Percentiles rank a stretch among this genome's conserved stretches.
Evolutionary conservation across 37 sponge, comb jelly and placozoan genomes (phyloP).

Genomic region (Halichondria panicea): DNA sequence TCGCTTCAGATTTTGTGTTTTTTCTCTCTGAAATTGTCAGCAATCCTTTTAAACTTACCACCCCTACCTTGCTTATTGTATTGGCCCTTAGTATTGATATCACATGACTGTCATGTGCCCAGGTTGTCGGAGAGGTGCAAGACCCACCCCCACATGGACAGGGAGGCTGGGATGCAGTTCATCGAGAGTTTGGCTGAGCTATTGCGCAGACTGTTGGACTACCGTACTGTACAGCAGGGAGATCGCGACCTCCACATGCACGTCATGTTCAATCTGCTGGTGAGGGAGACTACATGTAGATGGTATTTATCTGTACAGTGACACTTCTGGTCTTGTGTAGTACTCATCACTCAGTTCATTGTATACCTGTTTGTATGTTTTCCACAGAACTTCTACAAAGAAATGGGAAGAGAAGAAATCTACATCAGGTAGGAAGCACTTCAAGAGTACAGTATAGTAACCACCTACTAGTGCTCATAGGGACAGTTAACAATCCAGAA

Average conservation of each 20-base stretch:
- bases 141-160: constrained; percentile 41
- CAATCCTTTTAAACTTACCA: background rate
- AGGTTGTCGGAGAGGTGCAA: constrained; percentile 62
- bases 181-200: constrained; percentile 66
- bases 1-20: background rate
- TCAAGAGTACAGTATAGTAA: background rate
- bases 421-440: constrained; percentile 65
- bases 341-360: background rate
- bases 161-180: constrained; percentile 51
- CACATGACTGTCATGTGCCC: background rate
- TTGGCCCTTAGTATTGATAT: background rate
- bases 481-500: background rate
- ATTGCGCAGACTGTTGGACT: constrained; percentile 74
- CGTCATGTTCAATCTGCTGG: constrained; percentile 85
- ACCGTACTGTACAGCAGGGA: constrained; percentile 62
- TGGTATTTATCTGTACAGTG: background rate
- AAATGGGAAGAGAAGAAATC: constrained; percentile 91
- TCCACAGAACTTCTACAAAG: constrained; percentile 91
- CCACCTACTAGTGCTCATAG: background rate
- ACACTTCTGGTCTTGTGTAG: background rate
- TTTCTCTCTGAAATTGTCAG: background rate
- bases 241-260: constrained; percentile 79
- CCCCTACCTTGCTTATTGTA: background rate
- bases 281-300: too few relatives aligned
- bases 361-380: constrained; percentile 8